Evolutionary conservation across 92 coral and sea anemone species (phyloP), one percentile per base, ranked within the genome.

Genomic region (Meandrina meandrites): DNA sequence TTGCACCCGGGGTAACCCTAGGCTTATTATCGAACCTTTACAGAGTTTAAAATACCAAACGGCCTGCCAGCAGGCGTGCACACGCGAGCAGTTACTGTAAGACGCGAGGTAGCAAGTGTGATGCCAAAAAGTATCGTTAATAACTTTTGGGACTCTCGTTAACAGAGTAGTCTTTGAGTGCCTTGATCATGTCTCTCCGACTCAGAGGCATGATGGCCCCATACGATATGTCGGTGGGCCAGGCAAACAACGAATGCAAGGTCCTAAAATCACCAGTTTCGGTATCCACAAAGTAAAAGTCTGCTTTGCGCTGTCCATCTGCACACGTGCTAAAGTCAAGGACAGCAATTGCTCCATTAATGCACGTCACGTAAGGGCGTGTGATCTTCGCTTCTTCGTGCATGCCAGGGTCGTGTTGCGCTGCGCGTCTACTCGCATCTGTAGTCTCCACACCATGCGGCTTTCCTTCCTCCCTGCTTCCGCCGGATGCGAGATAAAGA

Each of bases 171-270:
- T 90, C 89, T 56, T 83, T 82, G 40, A 90, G 93, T 47, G 89
- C 93, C 58, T 90, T 90, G 18, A 86, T 71, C 91, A 90, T 84
- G 81, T 87, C 89, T 27, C 88, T 88, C 22, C 93, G 80, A 75
- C 91, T 83, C 24, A 90, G 87, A 34, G 93, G 93, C 87, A 90
- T 85, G 21, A 90, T 82, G 72, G 90, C 89, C 45, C 93, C 89
- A 81, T 88, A 87, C 48, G 88, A 87, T 22, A 90, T 87, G 81
- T 90, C 89, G 66, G 86, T 89, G 22, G 93, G 93, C 93, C 93
- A 90, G 3, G 91, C 7, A 31, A 67, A 85, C 82, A 85, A 22
- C 6, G 88, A 85, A 28, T 48, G 88, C 18, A 85, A 78, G 30
- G 42, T 67, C 16, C 82, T 42, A 32, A 85, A 85, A 78, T 85